Base-by-base conservation (phyloP, 92 coral and sea anemone genomes). In the Pocillopora meandrina region DNA sequence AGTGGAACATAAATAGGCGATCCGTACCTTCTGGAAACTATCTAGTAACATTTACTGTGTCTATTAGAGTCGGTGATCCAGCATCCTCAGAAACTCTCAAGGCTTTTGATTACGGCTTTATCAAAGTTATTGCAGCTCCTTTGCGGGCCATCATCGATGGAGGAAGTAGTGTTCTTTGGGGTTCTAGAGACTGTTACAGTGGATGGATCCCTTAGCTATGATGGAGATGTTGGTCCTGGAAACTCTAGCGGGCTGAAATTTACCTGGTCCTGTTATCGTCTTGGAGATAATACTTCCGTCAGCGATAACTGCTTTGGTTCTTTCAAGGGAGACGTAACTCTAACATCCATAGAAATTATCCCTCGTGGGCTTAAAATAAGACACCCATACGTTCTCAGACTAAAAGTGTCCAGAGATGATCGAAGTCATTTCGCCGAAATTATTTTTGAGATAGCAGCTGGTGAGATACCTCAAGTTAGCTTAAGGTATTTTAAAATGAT, bases 211-310 rank as follows among this genome's bases (percentile, higher is more conserved):
- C 63, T 62, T 36, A 81, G 85, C 34, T 73, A 87, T 77, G 93
- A 90, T 15, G 17, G 76, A 5, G 91, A 87, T 66, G 59, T 86
- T 21, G 84, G 84, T 14, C 84, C 84, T 13, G 86, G 86, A 55
- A 72, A 56, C 9, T 71, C 55, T 1, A 57, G 21, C 56, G 91
- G 91, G 12, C 63, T 90, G 17, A 70, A 74, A 21, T 90, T 80
- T 65, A 62, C 77, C 21, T 90, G 93, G 93, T 71, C 89, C 2
- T 90, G 93, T 69, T 14, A 47, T 59, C 26, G 49, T 17, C 6
- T 33, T 56, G 49, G 1, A 12, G 12, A 19, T 1, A 71, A 61
- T 12, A 18, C 18, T 5, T 65, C 83, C 34, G n/a, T 21, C 2
- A 72, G 34, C 9, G 3, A 3, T 36, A 12, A 59, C 15, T 82